Conservation (phyloP, 2,888 invertebrate species). For the Pristionchus japonicus region DNA sequence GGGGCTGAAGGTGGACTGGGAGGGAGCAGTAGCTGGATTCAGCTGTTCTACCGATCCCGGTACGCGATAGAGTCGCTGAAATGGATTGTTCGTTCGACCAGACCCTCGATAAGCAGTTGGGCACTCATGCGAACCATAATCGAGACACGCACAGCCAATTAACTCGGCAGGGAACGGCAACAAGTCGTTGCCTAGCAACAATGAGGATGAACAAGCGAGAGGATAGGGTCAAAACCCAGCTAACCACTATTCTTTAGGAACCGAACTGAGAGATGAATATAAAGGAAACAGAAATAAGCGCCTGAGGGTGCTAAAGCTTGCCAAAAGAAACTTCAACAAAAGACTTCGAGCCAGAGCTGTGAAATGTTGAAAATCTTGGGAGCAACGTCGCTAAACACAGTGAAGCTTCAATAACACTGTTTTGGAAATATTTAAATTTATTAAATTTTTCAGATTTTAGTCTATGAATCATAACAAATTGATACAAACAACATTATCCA, state of each 20-base stretch:
- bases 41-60: slow-evolving; percentile 35
- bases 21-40: not conserved
- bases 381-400: not conserved
- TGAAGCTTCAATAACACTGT: not conserved
- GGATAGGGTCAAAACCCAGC: not conserved
- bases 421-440: no score
- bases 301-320: not conserved
- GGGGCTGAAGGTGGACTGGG: not conserved
- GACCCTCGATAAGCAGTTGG: not conserved
- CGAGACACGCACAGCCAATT: not conserved
- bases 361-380: no score
- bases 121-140: not conserved
- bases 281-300: no score
- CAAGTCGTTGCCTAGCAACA: slow-evolving; percentile 36
- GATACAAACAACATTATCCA: not conserved
- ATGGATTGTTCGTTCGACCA: not conserved
- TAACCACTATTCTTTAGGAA: not conserved
- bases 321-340: not conserved
- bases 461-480: not conserved
- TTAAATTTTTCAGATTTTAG: no score
- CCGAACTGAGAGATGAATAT: no score
- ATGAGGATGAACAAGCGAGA: not conserved
- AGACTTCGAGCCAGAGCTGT: no score
- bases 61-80: not conserved
- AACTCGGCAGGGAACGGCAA: slow-evolving; percentile 8